These are phyloP conservation scores for Augochlorella aurata DNA, from an alignment of 2,888 invertebrate species.

Conservation along the genomic window DNA sequence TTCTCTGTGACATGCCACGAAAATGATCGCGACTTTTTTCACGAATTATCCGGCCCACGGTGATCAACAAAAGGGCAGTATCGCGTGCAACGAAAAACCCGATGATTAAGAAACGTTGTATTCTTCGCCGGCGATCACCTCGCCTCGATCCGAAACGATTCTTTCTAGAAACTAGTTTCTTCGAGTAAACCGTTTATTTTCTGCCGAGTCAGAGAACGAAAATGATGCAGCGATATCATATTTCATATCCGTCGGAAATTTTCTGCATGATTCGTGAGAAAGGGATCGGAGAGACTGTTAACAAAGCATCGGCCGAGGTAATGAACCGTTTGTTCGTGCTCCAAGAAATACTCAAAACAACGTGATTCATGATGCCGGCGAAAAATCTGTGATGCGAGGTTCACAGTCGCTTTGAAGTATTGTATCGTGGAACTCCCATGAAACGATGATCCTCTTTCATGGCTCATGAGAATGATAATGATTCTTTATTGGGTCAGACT, in stretches of 20 bases:
- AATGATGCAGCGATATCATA: conserved; percentile 38
- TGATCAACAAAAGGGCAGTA: conserved; percentile 8
- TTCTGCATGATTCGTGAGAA: conserved; percentile 22
- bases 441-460: not conserved
- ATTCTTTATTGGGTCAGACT: not conserved
- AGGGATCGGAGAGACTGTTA: conserved; percentile 12
- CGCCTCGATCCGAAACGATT: not conserved
- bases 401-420: not conserved
- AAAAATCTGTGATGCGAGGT: not conserved
- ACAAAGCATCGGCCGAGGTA: conserved; percentile 10
- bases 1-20: conserved; percentile 23
- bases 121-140: not conserved
- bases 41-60: not conserved
- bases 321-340: conserved; percentile 10
- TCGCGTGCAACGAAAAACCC: conserved; percentile 4
- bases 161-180: conserved; percentile 8
- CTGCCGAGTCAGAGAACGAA: conserved; percentile 24
- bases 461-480: not conserved
- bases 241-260: conserved; percentile 15
- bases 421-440: not conserved
- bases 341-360: not conserved
- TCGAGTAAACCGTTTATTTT: conserved; percentile 33
- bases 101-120: conserved; percentile 5
- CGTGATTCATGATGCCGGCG: not conserved
- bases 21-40: conserved; percentile 34